Evolutionary conservation across 2,113 vertebrate genomes (phyloP).

Genomic region (Callochromis pleurospilus): DNA sequence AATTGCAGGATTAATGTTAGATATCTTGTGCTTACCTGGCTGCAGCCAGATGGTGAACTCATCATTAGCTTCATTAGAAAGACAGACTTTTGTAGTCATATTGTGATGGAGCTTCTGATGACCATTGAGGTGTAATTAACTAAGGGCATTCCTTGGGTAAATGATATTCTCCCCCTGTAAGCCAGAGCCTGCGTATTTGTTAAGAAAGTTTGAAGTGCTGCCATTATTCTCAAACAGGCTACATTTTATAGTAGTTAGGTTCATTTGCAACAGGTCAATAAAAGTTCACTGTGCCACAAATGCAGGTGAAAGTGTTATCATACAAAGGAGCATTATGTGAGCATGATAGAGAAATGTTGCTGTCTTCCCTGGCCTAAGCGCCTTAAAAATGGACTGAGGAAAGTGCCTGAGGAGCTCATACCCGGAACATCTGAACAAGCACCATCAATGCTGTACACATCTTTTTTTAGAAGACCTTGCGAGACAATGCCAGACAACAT

Average conservation of each 20-base stretch:
- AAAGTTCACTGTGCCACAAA: neutral
- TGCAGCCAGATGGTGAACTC: neutral
- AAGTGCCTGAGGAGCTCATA: neutral
- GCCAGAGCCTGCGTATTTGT: slow-evolving; percentile 6
- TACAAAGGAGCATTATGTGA: neutral
- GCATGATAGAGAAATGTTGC: neutral
- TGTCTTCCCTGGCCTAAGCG: neutral
- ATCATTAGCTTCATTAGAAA: slow-evolving; percentile 2
- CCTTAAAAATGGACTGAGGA: neutral
- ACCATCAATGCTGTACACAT: neutral
- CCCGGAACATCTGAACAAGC: neutral
- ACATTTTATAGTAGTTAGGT: neutral
- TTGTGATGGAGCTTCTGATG: neutral
- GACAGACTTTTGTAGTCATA: neutral
- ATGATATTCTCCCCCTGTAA: neutral
- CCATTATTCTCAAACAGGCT: neutral
- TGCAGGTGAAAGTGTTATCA: neutral
- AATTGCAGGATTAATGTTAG: neutral
- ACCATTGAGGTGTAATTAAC: slow-evolving; percentile 45
- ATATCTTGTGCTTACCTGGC: neutral
- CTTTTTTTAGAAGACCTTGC: neutral
- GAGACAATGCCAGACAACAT: neutral
- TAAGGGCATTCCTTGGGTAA: neutral
- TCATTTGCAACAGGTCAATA: neutral
- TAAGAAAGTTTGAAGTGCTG: neutral